These are phyloP conservation scores for Drosophila quinaria DNA, from an alignment of 2,888 invertebrate genomes.

Conservation along the genomic window DNA sequence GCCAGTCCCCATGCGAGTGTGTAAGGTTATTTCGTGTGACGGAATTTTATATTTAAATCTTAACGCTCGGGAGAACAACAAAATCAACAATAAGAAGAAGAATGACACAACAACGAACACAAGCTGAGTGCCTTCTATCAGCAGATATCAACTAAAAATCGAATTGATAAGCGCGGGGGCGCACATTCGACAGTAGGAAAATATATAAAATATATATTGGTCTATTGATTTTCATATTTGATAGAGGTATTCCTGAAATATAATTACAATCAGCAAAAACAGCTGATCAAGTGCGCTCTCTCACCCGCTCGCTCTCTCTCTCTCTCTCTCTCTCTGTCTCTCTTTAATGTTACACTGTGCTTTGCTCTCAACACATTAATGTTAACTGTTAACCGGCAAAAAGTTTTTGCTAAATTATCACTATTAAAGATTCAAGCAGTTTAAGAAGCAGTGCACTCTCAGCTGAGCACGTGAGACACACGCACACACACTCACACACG, in stretches of 20 bases:
- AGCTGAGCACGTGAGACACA: slow-evolving; percentile 19
- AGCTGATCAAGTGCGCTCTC: slow-evolving; percentile 32
- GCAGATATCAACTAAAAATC: slow-evolving; percentile 41
- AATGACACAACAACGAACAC: slow-evolving; percentile 1
- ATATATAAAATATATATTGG: not conserved
- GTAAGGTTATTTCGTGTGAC: slow-evolving; percentile 24
- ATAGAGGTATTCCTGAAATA: not conserved
- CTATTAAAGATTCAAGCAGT: slow-evolving; percentile 16
- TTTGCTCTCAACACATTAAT: not conserved
- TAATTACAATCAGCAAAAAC: slow-evolving; percentile 6
- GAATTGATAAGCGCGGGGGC: slow-evolving; percentile 39
- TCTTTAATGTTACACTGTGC: slow-evolving; percentile 9
- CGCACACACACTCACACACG: slow-evolving; percentile 6
- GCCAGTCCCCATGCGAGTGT: not conserved
- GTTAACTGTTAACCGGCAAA: slow-evolving; percentile 13
- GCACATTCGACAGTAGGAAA: slow-evolving; percentile 4
- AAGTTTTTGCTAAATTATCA: not conserved
- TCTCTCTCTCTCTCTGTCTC: not conserved
- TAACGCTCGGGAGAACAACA: slow-evolving; percentile 4
- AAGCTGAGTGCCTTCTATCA: slow-evolving; percentile 33
- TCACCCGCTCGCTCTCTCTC: not conserved
- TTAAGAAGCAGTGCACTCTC: slow-evolving; percentile 11
- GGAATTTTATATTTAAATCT: slow-evolving; percentile 46
- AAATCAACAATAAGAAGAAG: not conserved
- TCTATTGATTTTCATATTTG: slow-evolving; percentile 14